These are phyloP conservation scores for Varecia variegata DNA, from an alignment of 2,797 vertebrate species.

Conservation along the genomic window DNA sequence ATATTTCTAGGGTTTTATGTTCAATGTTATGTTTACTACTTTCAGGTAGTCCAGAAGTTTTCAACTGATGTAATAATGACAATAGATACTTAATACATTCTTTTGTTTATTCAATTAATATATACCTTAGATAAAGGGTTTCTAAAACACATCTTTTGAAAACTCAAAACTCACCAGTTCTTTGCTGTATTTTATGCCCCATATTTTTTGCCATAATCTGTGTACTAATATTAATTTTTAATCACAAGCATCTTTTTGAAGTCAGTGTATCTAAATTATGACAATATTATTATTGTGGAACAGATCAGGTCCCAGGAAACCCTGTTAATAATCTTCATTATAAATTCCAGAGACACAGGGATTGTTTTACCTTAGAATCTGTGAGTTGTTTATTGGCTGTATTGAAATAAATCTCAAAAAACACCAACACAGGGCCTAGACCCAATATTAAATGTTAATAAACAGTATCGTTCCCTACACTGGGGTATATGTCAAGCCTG, in stretches of 20 bases:
- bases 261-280: background rate
- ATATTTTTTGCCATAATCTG: background rate
- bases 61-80: background rate
- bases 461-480: background rate
- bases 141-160: background rate
- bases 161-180: background rate
- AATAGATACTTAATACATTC: background rate
- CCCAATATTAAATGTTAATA: too few relatives aligned
- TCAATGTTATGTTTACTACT: background rate
- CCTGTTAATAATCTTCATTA: background rate
- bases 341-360: background rate
- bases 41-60: background rate
- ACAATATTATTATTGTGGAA: background rate
- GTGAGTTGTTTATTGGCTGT: background rate
- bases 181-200: background rate
- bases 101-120: background rate
- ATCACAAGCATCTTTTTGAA: background rate
- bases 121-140: constrained; percentile 4
- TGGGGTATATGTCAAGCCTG: background rate
- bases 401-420: background rate
- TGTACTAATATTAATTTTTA: background rate
- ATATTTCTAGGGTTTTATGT: background rate
- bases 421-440: background rate
- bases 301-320: background rate
- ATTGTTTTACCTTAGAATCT: background rate